phyloP scores from a whole-genome alignment of 2,113 vertebrate species.

The Syngnathus scovelli region DNA sequence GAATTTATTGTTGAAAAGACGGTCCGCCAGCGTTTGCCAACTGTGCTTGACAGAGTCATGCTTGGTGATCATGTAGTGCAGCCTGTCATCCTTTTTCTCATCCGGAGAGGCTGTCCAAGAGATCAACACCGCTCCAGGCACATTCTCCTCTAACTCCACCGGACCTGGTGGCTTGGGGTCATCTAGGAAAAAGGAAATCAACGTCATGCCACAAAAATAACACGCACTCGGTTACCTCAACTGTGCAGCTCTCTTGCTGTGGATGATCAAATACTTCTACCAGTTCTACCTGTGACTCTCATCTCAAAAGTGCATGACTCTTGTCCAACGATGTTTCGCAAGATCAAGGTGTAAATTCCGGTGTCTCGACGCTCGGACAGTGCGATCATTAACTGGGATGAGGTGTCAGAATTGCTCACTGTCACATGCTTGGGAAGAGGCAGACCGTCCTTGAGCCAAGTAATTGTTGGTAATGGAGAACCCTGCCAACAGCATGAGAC shows the following conservation, averaged over 20 bases:
- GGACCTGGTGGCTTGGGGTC: constrained; percentile 77
- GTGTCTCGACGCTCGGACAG: constrained; percentile 69
- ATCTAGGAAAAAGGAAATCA: constrained; percentile 53
- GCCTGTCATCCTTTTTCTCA: constrained; percentile 69
- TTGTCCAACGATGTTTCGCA: constrained; percentile 70
- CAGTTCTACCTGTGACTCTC: constrained; percentile 74
- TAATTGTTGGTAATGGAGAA: constrained; percentile 71
- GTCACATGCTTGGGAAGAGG: constrained; percentile 64
- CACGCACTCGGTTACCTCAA: too few relatives aligned
- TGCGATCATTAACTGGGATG: constrained; percentile 74
- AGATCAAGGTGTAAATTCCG: constrained; percentile 71
- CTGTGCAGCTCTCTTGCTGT: background rate
- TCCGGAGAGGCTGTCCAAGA: constrained; percentile 80
- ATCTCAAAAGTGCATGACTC: constrained; percentile 74
- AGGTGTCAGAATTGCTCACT: constrained; percentile 61
- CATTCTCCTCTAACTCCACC: constrained; percentile 75
- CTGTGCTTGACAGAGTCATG: constrained; percentile 67
- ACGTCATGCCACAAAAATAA: constrained; percentile 3
- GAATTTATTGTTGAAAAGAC: constrained; percentile 81
- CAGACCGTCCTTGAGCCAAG: constrained; percentile 79
- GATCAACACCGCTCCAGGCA: constrained; percentile 75
- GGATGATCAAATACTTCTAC: background rate
- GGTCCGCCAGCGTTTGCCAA: constrained; percentile 74
- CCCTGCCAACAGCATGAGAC: constrained; percentile 60
- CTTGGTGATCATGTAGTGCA: constrained; percentile 77